Conservation (phyloP, 2,113 vertebrate genomes). For the Oryzias javanicus region DNA sequence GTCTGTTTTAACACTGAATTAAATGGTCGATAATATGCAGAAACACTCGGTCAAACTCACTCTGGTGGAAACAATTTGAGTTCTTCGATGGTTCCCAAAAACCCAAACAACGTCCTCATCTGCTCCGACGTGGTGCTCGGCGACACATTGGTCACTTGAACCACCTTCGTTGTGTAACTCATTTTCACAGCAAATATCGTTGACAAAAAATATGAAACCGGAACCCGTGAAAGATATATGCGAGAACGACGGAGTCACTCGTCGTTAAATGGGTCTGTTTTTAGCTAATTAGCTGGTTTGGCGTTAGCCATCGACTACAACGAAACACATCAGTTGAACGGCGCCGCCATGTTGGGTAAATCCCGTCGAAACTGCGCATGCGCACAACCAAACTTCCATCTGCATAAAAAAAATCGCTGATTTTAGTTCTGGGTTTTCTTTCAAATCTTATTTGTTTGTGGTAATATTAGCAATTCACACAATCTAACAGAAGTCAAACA, state of each 20-base stretch:
- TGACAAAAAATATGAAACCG: background rate
- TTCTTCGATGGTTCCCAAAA: slow-evolving; percentile 92
- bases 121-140: slow-evolving; percentile 93
- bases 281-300: background rate
- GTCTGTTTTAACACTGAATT: too few species aligned
- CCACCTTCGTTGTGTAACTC: slow-evolving; percentile 88
- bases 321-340: slow-evolving; percentile 12
- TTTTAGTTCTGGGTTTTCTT: too few species aligned
- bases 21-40: rapidly evolving
- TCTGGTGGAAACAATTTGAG: slow-evolving; percentile 90
- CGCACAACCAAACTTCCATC: background rate
- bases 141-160: slow-evolving; percentile 95
- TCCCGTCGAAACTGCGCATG: slow-evolving; percentile 26
- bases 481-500: too few species aligned
- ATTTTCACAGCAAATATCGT: slow-evolving; percentile 45
- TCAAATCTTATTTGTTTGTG: too few species aligned
- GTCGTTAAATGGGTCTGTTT: background rate
- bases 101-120: slow-evolving; percentile 93
- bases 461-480: too few species aligned
- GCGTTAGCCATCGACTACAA: slow-evolving; percentile 19
- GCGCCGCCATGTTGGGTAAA: slow-evolving; percentile 57
- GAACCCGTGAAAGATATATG: background rate
- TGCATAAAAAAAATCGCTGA: background rate
- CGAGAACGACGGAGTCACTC: background rate
- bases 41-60: slow-evolving; percentile 72